Base-by-base conservation (phyloP, 2,888 invertebrate species). In the Microctonus hyperodae region DNA sequence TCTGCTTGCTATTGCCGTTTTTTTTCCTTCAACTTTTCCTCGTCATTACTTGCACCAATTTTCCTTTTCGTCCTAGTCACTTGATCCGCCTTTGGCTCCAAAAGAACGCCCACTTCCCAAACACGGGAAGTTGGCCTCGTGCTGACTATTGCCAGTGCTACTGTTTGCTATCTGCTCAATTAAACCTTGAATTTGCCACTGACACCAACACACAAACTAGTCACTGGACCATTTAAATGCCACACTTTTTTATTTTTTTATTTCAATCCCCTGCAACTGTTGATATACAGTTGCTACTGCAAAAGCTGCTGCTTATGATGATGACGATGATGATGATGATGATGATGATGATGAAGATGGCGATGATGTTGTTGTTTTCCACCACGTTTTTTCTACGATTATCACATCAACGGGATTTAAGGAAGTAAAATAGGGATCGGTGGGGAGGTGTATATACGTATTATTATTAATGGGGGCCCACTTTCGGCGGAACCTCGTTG, bases 401-500 rank as follows among this genome's bases (percentile, higher is more conserved):
- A 37, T 62, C 16, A 62, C 60, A 60, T 48, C 31, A 25, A 51
- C 16, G 62, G 53, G 35, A 25, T 35, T 51, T 10, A 44, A 44
- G 9, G 37, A 40, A 50, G 65, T 33, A 59, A 9, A 28, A 28
- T 33, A 20, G 51, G 67, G 68, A 63, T 63, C 64, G 68, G 70
- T 67, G 66, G 70, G 70, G 63, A 67, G 63, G 63, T 35, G 16
- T 50, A 11, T 35, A 51, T 37, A 9, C 20, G 6, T 44, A 44
- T 44, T 44, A 44, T 44, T 16, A n/a, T 16, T 16, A 16, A 37
- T 53, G 5, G 68, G 73, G 72, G 69, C 72, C 74, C 72, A 72
- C 67, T 70, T 60, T 53, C 59, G 67, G 58, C 63, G 31, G 71
- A 74, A 69, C 73, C 75, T 71, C 74, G 58, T 69, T 70, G 61